A percentile compares a stretch with the other conserved stretches of the same genome.
Conservation (phyloP, 2,797 vertebrate genomes). For the Champsocephalus esox region DNA sequence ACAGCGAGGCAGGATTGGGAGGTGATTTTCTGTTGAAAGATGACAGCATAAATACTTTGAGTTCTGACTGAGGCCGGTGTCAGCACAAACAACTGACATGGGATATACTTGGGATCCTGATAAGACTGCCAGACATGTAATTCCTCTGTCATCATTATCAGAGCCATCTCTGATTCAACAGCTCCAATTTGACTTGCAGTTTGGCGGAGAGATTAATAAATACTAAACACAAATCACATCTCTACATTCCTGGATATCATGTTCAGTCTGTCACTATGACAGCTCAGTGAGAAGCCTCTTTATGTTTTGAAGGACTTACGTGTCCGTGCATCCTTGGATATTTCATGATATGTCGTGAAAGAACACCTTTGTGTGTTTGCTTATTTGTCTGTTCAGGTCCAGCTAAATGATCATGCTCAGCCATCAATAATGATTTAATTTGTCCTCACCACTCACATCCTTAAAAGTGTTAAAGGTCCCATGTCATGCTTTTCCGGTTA, state of each 20-base stretch:
- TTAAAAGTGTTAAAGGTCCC: not conserved
- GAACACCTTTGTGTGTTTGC: not conserved
- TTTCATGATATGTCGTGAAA: not conserved
- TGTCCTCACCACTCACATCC: not conserved
- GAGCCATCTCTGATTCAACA: constrained; percentile 57
- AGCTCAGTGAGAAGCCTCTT: constrained; percentile 24
- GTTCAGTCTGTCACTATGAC: constrained; percentile 39
- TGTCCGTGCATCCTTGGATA: constrained; percentile 30
- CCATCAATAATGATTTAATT: not conserved
- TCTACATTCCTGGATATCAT: constrained; percentile 43
- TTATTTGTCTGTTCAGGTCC: constrained; percentile 15
- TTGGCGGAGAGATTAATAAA: constrained; percentile 59
- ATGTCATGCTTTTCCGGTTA: too few species aligned
- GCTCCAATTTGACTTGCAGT: constrained; percentile 54
- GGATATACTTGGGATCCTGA: constrained; percentile 67
- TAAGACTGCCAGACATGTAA: constrained; percentile 64
- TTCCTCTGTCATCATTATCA: constrained; percentile 68
- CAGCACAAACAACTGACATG: constrained; percentile 67
- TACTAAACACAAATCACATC: constrained; percentile 55
- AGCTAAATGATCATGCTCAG: not conserved
- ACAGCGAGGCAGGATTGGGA: constrained; percentile 36
- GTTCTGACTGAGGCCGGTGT: constrained; percentile 57
- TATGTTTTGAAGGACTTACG: constrained; percentile 14
- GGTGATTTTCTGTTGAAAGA: constrained; percentile 66
- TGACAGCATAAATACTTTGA: constrained; percentile 80